phyloP scores from a whole-genome alignment of 2,113 vertebrate genomes.

The Dascyllus trimaculatus region DNA sequence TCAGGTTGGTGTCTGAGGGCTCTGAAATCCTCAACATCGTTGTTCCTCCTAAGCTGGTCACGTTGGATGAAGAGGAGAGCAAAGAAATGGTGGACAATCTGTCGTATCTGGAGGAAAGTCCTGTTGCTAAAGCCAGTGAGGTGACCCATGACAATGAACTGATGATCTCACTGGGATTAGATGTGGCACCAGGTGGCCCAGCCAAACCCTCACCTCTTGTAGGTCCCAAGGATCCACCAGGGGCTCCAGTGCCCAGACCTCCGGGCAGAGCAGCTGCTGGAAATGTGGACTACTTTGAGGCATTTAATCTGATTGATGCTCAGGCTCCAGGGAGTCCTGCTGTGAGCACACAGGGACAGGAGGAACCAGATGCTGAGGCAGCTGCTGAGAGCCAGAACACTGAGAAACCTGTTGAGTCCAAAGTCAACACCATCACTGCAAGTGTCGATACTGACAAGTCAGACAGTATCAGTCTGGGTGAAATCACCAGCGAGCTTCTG shows the following conservation, averaged over 20 bases:
- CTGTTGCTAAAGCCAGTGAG: slow-evolving; percentile 75
- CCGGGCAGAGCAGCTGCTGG: slow-evolving; percentile 22
- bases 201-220: background rate
- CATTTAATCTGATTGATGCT: slow-evolving; percentile 90
- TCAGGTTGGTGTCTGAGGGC: slow-evolving; percentile 92
- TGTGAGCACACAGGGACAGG: slow-evolving; percentile 49
- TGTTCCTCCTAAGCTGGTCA: slow-evolving; percentile 86
- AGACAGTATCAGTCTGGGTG: slow-evolving; percentile 76
- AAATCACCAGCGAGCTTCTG: slow-evolving; percentile 85
- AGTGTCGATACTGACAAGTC: slow-evolving; percentile 54
- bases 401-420: slow-evolving; percentile 5
- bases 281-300: slow-evolving; percentile 93
- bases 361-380: slow-evolving; percentile 28
- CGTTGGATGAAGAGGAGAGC: slow-evolving; percentile 93
- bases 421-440: background rate
- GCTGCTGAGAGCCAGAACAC: slow-evolving; percentile 42
- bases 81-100: slow-evolving; percentile 89
- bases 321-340: slow-evolving; percentile 77
- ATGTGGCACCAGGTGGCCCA: background rate
- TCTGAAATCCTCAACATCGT: slow-evolving; percentile 95
- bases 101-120: slow-evolving; percentile 88
- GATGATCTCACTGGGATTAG: background rate
- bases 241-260: slow-evolving; percentile 63
- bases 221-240: slow-evolving; percentile 62
- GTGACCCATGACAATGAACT: slow-evolving; percentile 48